A percentile compares a stretch with the other conserved stretches of the same genome.
Conservation (phyloP, 2,113 vertebrate genomes). For the rat (Rattus norvegicus) region DNA sequence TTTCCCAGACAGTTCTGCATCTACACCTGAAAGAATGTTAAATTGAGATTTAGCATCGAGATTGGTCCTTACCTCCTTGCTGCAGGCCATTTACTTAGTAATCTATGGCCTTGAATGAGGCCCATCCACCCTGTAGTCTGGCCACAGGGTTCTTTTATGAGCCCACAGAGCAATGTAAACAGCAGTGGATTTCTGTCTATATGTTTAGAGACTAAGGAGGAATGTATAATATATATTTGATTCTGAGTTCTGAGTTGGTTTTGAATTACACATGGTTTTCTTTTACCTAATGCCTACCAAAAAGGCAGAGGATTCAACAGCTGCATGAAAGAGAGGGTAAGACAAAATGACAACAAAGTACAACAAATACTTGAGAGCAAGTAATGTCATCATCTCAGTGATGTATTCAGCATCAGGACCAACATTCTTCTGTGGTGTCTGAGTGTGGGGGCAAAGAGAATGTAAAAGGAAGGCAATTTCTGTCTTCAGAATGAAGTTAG, state of each 20-base stretch:
- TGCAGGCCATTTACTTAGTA: not conserved
- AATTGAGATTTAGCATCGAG: not conserved
- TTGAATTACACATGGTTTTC: conserved; percentile 4
- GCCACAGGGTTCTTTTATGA: not conserved
- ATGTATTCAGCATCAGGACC: conserved; percentile 28
- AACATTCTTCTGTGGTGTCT: conserved; percentile 56
- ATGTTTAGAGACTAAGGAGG: not conserved
- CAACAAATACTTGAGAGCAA: conserved; percentile 32
- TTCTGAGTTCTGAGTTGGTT: not conserved
- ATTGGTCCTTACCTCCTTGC: not conserved
- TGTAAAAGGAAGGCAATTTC: conserved; percentile 38
- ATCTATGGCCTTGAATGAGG: not conserved
- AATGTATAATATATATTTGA: not conserved
- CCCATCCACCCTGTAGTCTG: not conserved
- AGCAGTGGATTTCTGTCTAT: not conserved
- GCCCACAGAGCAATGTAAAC: no score
- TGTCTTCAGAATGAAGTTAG: conserved; percentile 69
- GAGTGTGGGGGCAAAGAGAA: conserved; percentile 26
- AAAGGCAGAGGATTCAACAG: conserved; percentile 22
- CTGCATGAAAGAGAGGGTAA: not conserved
- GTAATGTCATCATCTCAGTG: conserved; percentile 16
- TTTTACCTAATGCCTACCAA: not conserved
- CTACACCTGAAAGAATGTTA: not conserved
- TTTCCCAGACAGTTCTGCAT: not conserved
- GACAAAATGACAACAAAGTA: conserved; percentile 32